Conservation (phyloP, 37 sponge, comb jelly and placozoan species). For the Ianthella basta region DNA sequence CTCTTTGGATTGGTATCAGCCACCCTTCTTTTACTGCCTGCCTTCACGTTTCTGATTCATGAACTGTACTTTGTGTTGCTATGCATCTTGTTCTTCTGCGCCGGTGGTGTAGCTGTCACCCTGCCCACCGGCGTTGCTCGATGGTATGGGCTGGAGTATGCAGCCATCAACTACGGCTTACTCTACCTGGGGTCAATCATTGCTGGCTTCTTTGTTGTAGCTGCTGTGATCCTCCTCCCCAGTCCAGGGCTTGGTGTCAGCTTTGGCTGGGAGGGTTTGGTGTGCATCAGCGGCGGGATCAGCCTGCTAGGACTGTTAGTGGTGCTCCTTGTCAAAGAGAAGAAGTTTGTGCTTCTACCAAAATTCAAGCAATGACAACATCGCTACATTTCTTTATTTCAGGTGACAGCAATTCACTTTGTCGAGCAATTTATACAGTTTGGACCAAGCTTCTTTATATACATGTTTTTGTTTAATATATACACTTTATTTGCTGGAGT, state of each 20-base stretch:
- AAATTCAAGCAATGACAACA: too few species aligned
- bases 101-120: conserved; percentile 78
- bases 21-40: conserved; percentile 48
- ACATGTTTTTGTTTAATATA: too few species aligned
- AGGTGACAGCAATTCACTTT: too few species aligned
- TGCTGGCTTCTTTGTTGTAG: conserved; percentile 24
- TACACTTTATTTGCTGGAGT: too few species aligned
- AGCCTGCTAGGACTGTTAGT: conserved; percentile 37
- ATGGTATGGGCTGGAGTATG: conserved; percentile 71
- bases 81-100: conserved; percentile 84
- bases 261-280: conserved; percentile 27
- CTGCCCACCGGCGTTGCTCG: conserved; percentile 74
- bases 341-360: conserved; percentile 51
- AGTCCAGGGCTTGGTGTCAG: not conserved
- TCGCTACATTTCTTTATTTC: too few species aligned
- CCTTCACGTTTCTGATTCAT: conserved; percentile 5
- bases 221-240: conserved; percentile 18
- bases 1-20: conserved; percentile 41
- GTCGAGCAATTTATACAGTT: not conserved
- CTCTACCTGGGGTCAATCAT: conserved; percentile 65
- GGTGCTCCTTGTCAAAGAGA: conserved; percentile 49
- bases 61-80: conserved; percentile 72
- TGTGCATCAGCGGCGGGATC: conserved; percentile 48
- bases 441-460: not conserved
- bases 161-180: conserved; percentile 77